phyloP scores from a whole-genome alignment of 2,888 invertebrate species.

The Ichneumon xanthorius region DNA sequence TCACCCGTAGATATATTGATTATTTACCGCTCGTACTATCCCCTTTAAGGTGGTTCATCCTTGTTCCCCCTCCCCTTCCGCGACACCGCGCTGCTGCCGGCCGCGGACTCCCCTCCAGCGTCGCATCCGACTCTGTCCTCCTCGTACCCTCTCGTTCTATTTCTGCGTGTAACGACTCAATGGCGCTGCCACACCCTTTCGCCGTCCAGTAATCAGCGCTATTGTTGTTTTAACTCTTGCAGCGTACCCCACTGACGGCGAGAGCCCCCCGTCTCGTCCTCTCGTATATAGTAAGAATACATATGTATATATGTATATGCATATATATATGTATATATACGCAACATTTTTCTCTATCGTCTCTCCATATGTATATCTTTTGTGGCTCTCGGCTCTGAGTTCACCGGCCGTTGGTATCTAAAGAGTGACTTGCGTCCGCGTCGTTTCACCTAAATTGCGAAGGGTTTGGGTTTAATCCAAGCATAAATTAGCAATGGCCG shows the following conservation, averaged over 20 bases:
- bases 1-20: constrained; percentile 82
- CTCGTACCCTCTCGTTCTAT: constrained; percentile 75
- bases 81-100: constrained; percentile 38
- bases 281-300: background rate
- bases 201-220: constrained; percentile 84
- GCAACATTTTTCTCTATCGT: constrained; percentile 20
- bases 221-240: constrained; percentile 82
- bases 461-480: background rate
- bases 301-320: constrained; percentile 16
- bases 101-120: constrained; percentile 61
- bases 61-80: constrained; percentile 72
- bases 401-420: constrained; percentile 53
- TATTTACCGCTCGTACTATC: constrained; percentile 82
- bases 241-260: constrained; percentile 58
- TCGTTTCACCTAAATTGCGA: constrained; percentile 1
- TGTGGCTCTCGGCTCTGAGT: constrained; percentile 35
- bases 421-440: constrained; percentile 10
- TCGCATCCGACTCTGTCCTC: constrained; percentile 53
- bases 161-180: constrained; percentile 84
- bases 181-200: constrained; percentile 84
- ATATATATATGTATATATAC: background rate
- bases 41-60: constrained; percentile 84
- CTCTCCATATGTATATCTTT: background rate
- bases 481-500: background rate
- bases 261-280: constrained; percentile 44